Evolutionary conservation across 2,888 invertebrate species (phyloP), one percentile per base, ranked within the genome.

Genomic region (Drosophila monieri): DNA sequence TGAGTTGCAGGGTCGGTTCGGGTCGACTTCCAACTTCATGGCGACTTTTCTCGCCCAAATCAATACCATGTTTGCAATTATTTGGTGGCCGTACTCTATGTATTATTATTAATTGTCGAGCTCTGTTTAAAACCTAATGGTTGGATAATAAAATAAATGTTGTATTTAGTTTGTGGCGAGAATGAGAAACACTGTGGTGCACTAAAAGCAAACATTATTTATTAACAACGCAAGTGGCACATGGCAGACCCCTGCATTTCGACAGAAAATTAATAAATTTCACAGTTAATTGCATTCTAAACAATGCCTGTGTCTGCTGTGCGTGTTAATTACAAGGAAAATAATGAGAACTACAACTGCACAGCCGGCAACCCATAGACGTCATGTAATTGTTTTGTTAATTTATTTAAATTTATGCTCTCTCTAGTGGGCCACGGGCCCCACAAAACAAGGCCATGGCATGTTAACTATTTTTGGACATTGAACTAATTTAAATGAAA

Each of bases 361-460:
- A 37, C 48, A 41, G 10, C 57, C 62, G 15, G 1, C 8, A 23
- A 21, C 21, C 21, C 53, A 47, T 18, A 23, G 14, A 25, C 25
- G 30, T 37, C 6, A 12, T 70, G 67, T 85, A 76, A 86, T 81
- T 86, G 84, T 78, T 78, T 84, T 84, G 86, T 81, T 80, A 88
- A 88, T 88, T 86, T 84, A 88, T 88, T 86, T 78, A 78, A 88
- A 85, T 86, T 81, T 81, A 81, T 80, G 86, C 74, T 73, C 52
- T 14, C 43, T 53, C 64, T 61, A 58, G 44, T 66, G 47, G 48
- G 49, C 37, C 44, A 47, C 59, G 52, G 32, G 32, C 35, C 35
- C 0, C 35, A 1, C 59, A 68, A 44, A 56, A 70, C 53, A 57
- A 46, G 67, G 66, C 61, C 59, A 60, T 4, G 76, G 70, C 78